Evolutionary conservation across 2,113 vertebrate species (phyloP), one percentile per base, ranked within the genome.

Genomic region (Dasyurus viverrinus): DNA sequence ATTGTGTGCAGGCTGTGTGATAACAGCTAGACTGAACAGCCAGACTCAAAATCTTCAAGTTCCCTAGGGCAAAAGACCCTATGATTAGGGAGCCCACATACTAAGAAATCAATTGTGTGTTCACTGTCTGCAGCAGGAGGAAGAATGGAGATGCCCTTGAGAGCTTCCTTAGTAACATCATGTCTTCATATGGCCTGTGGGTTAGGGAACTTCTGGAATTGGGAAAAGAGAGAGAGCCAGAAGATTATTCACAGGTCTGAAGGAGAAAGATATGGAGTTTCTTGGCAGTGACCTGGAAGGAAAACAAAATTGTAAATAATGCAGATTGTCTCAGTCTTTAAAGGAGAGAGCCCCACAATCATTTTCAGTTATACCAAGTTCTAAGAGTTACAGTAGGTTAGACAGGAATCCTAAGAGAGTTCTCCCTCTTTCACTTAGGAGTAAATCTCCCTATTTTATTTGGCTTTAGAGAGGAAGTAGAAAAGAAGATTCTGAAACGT

Each of bases 141-240:
- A 90, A 60, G 48, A 68, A 96, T 91, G 60, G 90, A 93, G 47
- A 93, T 54, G 2, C 23, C 53, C 25, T 50, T 92, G 89, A 53
- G 53, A 5, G 89, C 23, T 52, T 50, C 48, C 1, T 50, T 95
- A 76, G 50, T 91, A 23, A 48, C 89, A 91, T 24, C 93, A 50
- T 96, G 93, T 90, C 94, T 96, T 93, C 95, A 96, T 42, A 16
- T 91, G 90, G 95, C n/a, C 42, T 91, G 89, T 95, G 91, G 95
- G 93, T 94, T 91, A 42, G 27, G 90, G 54, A 11, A 50, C 25
- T 90, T 50, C 12, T 36, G 53, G 52, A 47, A 48, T 25, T 89
- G 16, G 60, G 46, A 27, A 8, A 27, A 48, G 48, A 6, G 50
- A 10, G 0, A 2, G 11, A 10, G 48, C 24, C n/a, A 23, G 68